Base-by-base conservation (phyloP, 1,140 invertebrate genomes). In the Pogonomyrmex californicus region DNA sequence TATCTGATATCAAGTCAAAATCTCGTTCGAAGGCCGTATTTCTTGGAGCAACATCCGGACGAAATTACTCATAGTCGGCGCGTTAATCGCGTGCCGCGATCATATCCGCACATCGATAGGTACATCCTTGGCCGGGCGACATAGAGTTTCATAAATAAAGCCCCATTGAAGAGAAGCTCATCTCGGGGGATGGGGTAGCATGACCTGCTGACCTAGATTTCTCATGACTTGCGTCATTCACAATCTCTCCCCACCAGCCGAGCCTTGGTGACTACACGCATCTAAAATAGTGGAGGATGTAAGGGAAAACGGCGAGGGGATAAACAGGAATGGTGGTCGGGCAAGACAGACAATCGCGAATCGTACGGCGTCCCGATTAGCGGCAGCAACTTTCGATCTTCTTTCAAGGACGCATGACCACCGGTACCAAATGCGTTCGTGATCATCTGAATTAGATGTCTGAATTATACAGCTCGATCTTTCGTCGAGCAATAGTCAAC, bases 191-290 rank as follows among this genome's bases (percentile, higher is more conserved):
- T 93, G 85, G 91, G 93, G 93, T 91, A 92, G 91, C 91, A 90
- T 93, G 93, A 93, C 94, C 94, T 88, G 92, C 88, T 96, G 94
- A 95, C 95, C 95, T 82, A 95, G 91, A 95, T 95, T 94, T 92
- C 91, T 86, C 91, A 91, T 91, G 81, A 91, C 93, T 93, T 95
- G 93, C 95, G 95, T 95, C 95, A 95, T 95, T 95, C 94, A 95
- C 93, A 93, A 95, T 92, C 90, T 92, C 90, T 91, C 92, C 92
- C 92, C 92, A 89, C 91, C 79, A 76, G 62, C 76, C 86, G 81
- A 83, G 70, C 83, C 75, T 85, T 78, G 91, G 81, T 88, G 73
- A 88, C 87, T 82, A 91, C 88, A 89, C 87, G 77, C 86, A 91
- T 90, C 83, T 90, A 62, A 81, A 91, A 82, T 70, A 85, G 83